A percentile compares a stretch with the other conserved stretches of the same genome.
Evolutionary conservation across 2,888 invertebrate genomes (phyloP).

Genomic region (Ichneumoninae sp.): DNA sequence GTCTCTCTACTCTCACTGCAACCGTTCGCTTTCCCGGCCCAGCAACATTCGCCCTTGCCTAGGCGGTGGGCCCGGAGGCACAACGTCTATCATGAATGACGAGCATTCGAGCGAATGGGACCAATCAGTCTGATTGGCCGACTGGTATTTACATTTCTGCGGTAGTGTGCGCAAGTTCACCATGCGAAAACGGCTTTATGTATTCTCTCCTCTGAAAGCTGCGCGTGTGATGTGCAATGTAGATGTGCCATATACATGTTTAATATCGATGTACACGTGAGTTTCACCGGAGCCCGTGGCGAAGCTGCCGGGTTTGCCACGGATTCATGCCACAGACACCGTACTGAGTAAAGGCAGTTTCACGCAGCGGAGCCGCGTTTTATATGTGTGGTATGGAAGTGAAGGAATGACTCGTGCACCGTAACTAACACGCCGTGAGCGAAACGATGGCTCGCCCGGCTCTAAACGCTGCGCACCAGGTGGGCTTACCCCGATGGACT

Average conservation of each 20-base stretch:
- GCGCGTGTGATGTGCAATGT: background rate
- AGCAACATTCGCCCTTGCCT: constrained; percentile 43
- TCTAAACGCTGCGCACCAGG: constrained; percentile 67
- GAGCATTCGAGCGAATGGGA: constrained; percentile 82
- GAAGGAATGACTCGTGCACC: background rate
- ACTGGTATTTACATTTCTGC: constrained; percentile 82
- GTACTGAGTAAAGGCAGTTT: background rate
- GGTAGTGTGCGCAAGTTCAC: constrained; percentile 70
- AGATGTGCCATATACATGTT: constrained; percentile 1
- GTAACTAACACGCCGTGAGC: constrained; percentile 23
- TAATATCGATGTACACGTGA: constrained; percentile 14
- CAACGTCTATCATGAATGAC: constrained; percentile 77
- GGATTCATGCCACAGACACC: background rate
- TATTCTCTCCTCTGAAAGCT: constrained; percentile 41
- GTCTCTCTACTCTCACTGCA: constrained; percentile 46
- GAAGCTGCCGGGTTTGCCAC: constrained; percentile 18
- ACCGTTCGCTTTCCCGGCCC: constrained; percentile 44
- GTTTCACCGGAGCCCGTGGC: background rate
- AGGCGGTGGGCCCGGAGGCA: constrained; percentile 68
- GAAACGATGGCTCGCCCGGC: constrained; percentile 49
- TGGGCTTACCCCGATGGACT: constrained; percentile 67
- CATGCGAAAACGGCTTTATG: constrained; percentile 64
- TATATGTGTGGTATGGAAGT: background rate
- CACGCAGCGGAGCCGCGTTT: background rate
- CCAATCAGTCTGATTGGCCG: constrained; percentile 84